Percentiles rank a stretch among this genome's conserved stretches.
Evolutionary conservation across 1,140 invertebrate genomes (phyloP).

Genomic region (Drosophila miranda): DNA sequence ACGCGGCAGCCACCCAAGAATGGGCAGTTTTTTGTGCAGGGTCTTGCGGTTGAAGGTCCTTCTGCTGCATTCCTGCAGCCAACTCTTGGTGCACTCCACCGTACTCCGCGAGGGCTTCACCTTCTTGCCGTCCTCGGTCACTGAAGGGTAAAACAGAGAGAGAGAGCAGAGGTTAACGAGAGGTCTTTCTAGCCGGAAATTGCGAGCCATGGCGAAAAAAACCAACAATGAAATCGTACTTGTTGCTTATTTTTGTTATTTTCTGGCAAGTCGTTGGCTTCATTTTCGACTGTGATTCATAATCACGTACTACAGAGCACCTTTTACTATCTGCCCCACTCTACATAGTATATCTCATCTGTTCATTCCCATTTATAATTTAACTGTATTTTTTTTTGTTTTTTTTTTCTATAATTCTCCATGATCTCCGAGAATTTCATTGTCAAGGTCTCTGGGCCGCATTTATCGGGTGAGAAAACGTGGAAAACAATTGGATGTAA

Average conservation of each 20-base stretch:
- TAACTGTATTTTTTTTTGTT: conserved; percentile 21
- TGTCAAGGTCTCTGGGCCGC: conserved; percentile 39
- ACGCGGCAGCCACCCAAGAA: conserved; percentile 88
- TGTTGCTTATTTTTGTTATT: conserved; percentile 3
- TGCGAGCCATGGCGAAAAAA: conserved; percentile 5
- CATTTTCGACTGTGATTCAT: conserved; percentile 30
- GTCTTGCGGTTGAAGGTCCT: conserved; percentile 85
- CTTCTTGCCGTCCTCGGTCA: conserved; percentile 69
- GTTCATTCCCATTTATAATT: conserved; percentile 24
- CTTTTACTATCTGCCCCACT: conserved; percentile 18
- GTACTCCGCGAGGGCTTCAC: conserved; percentile 40
- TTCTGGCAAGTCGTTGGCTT: conserved; percentile 8
- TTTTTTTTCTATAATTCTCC: conserved; percentile 4
- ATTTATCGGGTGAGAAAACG: conserved; percentile 50
- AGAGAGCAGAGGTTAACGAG: neutral
- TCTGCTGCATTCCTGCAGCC: conserved; percentile 42
- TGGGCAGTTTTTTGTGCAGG: conserved; percentile 87
- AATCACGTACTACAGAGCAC: conserved; percentile 44
- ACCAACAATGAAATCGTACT: conserved; percentile 3
- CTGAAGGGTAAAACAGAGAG: conserved; percentile 19
- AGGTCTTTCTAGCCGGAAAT: neutral
- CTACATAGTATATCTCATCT: conserved; percentile 2
- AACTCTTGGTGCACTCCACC: conserved; percentile 44
- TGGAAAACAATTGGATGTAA: conserved; percentile 44
- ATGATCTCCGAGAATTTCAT: conserved; percentile 52